These are phyloP conservation scores for Halcyon senegalensis DNA, from an alignment of 2,113 vertebrate species.

Conservation along the genomic window DNA sequence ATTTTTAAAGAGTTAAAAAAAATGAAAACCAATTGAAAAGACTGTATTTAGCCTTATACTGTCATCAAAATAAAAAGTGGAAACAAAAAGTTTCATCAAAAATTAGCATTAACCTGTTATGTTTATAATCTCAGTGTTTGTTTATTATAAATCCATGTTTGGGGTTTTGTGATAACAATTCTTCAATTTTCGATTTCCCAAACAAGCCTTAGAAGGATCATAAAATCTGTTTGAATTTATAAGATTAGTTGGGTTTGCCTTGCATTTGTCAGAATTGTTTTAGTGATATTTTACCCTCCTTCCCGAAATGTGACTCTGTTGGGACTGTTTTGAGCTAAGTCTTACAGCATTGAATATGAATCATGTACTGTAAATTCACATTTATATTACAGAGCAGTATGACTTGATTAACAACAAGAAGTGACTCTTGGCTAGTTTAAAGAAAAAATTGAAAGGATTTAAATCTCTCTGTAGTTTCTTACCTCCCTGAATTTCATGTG, in stretches of 20 bases:
- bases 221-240: background rate
- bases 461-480: background rate
- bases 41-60: background rate
- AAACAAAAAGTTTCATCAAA: background rate
- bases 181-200: background rate
- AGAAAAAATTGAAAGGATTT: background rate
- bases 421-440: background rate
- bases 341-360: background rate
- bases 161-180: background rate
- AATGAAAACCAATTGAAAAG: background rate
- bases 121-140: background rate
- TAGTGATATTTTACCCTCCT: background rate
- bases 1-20: background rate
- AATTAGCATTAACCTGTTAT: fast-evolving
- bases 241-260: background rate
- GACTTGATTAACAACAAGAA: background rate
- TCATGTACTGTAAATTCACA: background rate
- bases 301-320: fast-evolving
- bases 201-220: background rate
- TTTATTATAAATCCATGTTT: background rate
- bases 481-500: background rate
- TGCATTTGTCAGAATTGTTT: background rate
- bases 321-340: background rate
- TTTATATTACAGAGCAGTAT: background rate
- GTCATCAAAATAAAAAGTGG: background rate